Evolutionary conservation across 2,113 vertebrate genomes (phyloP).

Genomic region (Gorsachius goisagi): DNA sequence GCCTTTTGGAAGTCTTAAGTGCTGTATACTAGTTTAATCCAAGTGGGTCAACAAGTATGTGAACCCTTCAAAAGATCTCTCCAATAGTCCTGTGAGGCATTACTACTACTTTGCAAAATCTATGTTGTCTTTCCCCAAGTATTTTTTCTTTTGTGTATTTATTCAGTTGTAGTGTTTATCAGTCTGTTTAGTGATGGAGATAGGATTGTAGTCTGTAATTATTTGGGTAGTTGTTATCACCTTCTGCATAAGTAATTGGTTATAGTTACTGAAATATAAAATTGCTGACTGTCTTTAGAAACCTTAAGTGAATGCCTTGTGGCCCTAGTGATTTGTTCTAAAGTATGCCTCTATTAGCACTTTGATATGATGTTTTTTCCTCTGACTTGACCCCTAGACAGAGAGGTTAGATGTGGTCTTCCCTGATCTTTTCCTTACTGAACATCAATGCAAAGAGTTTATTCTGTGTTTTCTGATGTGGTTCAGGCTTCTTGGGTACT

Average conservation of each 20-base stretch:
- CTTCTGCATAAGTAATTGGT: not conserved
- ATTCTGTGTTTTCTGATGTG: not conserved
- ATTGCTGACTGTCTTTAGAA: not conserved
- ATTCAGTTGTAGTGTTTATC: not conserved
- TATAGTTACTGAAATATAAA: not conserved
- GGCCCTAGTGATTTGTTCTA: not conserved
- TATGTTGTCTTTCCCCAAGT: not conserved
- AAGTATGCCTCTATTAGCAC: not conserved
- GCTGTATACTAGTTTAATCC: not conserved
- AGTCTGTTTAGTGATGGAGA: not conserved
- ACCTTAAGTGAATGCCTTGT: not conserved
- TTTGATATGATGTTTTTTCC: not conserved
- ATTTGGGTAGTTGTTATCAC: not conserved
- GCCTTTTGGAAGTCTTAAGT: not conserved
- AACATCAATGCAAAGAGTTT: not conserved
- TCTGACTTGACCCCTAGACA: not conserved
- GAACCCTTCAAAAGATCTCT: not conserved
- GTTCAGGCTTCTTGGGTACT: not conserved
- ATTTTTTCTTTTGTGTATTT: not conserved
- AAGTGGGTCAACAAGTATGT: not conserved
- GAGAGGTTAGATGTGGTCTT: not conserved
- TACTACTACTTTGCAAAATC: not conserved
- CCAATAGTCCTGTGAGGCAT: not conserved
- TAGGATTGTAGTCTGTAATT: not conserved
- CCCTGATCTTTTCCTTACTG: not conserved